Conservation (phyloP, 2,888 invertebrate species). For the Aelia acuminata region DNA sequence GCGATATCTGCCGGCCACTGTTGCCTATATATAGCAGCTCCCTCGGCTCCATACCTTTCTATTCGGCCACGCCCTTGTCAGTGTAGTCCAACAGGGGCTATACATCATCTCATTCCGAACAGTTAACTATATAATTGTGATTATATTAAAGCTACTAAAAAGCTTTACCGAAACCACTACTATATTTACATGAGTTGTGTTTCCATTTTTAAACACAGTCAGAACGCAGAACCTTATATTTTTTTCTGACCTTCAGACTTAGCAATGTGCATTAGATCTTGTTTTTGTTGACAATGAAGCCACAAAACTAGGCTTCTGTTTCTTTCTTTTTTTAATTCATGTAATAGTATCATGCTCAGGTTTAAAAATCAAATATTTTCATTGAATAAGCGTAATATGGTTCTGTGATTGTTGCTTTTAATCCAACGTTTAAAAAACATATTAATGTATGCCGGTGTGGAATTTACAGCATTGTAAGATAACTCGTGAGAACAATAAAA, state of each 20-base stretch:
- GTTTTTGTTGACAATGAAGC: not conserved
- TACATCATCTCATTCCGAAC: too few species aligned
- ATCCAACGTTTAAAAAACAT: not conserved
- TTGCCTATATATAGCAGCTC: conserved; percentile 37
- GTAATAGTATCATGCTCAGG: not conserved
- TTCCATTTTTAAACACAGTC: too few species aligned
- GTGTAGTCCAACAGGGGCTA: too few species aligned
- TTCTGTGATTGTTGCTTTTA: not conserved
- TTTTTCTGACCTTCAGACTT: too few species aligned
- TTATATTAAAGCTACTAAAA: too few species aligned
- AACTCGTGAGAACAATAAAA: not conserved
- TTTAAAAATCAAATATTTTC: not conserved
- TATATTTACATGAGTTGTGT: too few species aligned
- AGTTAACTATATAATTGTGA: too few species aligned
- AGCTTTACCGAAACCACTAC: too few species aligned
- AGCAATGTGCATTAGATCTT: too few species aligned
- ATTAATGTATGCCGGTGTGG: not conserved
- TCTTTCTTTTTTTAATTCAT: not conserved
- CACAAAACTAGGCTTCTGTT: not conserved
- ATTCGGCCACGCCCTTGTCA: not conserved
- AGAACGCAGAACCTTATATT: too few species aligned
- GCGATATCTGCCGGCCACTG: conserved; percentile 32
- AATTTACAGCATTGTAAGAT: not conserved
- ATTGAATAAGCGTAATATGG: not conserved
- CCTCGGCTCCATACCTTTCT: conserved; percentile 19